Evolutionary conservation across 1,140 invertebrate genomes (phyloP).

Genomic region (Euborellia annulipes): DNA sequence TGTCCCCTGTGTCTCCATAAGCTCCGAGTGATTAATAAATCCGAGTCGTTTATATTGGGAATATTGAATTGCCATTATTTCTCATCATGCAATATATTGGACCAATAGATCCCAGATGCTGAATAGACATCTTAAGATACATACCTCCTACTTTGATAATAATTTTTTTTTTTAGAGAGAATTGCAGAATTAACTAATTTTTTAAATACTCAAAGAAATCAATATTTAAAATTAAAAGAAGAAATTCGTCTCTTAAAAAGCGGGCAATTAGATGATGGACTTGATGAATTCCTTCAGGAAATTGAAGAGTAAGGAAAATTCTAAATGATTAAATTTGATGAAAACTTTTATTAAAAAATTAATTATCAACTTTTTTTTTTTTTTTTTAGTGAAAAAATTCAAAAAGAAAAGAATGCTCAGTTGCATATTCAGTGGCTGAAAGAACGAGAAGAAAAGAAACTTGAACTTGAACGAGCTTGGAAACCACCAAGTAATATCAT

Average conservation of each 20-base stretch:
- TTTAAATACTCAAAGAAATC: slow-evolving; percentile 48
- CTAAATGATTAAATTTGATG: too few relatives aligned
- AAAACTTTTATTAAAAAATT: not conserved
- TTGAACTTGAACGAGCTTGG: slow-evolving; percentile 38
- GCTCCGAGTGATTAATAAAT: too few relatives aligned
- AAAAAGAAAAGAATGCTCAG: slow-evolving; percentile 45
- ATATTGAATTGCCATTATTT: too few relatives aligned
- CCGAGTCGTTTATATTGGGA: too few relatives aligned
- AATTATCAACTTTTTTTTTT: not conserved
- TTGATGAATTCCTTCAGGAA: slow-evolving; percentile 16
- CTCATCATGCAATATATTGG: too few relatives aligned
- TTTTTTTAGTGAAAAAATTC: slow-evolving; percentile 37
- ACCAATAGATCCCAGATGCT: too few relatives aligned
- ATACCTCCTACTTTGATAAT: too few relatives aligned
- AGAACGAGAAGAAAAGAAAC: slow-evolving; percentile 47
- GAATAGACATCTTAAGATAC: too few relatives aligned
- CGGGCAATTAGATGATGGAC: slow-evolving; percentile 19
- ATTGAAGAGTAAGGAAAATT: slow-evolving; percentile 51
- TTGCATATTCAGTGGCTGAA: slow-evolving; percentile 46
- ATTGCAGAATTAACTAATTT: slow-evolving; percentile 56
- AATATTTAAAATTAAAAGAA: slow-evolving; percentile 51
- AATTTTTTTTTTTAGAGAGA: slow-evolving; percentile 34
- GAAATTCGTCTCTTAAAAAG: slow-evolving; percentile 39
- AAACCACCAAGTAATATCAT: slow-evolving; percentile 20
- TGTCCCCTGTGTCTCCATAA: too few relatives aligned